Conservation (phyloP, 2,888 invertebrate species). For the Calliphora vomitoria region DNA sequence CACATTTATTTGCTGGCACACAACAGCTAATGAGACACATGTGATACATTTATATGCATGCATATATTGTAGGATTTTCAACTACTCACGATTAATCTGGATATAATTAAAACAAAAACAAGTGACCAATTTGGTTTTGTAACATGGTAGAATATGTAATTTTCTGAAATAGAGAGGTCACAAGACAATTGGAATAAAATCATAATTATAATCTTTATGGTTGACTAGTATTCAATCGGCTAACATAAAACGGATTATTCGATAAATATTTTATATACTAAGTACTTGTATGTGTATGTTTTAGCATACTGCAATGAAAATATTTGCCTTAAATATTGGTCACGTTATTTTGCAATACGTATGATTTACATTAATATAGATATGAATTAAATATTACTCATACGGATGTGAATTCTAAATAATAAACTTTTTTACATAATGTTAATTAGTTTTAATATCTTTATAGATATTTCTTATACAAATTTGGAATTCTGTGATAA, state of each 20-base stretch:
- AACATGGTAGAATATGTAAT: not conserved
- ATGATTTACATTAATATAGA: not conserved
- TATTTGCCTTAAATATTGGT: too few species aligned
- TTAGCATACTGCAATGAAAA: too few species aligned
- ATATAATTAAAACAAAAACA: not conserved
- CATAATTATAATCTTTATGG: not conserved
- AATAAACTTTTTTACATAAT: too few species aligned
- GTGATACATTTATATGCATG: constrained; percentile 11
- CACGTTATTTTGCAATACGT: not conserved
- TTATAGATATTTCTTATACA: too few species aligned
- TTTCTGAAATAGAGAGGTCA: not conserved
- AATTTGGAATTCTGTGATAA: too few species aligned
- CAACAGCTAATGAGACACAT: constrained; percentile 38
- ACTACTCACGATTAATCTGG: constrained; percentile 12
- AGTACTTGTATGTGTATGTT: too few species aligned
- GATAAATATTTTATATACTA: too few species aligned
- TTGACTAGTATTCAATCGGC: too few species aligned
- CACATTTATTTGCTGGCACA: not conserved
- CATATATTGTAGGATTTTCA: not conserved
- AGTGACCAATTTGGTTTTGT: not conserved
- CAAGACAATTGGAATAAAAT: not conserved
- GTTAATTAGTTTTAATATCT: too few species aligned
- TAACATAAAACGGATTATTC: too few species aligned
- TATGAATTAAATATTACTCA: not conserved
- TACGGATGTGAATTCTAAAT: not conserved